Evolutionary conservation across 2,888 invertebrate species (phyloP).

Genomic region (Trypoxylon attenuatum): DNA sequence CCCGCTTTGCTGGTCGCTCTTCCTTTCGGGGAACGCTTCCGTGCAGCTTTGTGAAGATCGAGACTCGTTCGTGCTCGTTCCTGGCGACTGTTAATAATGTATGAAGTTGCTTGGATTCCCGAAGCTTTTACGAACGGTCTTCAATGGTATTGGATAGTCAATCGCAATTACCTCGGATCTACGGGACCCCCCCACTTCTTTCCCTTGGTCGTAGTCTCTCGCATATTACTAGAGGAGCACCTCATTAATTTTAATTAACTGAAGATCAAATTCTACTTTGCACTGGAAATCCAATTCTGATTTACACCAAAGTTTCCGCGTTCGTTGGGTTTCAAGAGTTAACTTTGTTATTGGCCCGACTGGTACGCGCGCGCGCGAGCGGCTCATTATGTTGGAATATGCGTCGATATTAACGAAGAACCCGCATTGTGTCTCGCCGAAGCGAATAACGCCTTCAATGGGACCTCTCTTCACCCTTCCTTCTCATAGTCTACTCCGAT

Average conservation of each 20-base stretch:
- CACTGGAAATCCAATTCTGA: no score
- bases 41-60: not conserved
- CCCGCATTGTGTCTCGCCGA: no score
- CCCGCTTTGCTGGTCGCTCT: not conserved
- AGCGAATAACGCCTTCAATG: no score
- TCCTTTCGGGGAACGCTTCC: not conserved
- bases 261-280: no score
- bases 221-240: slow-evolving; percentile 24
- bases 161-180: not conserved
- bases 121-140: not conserved
- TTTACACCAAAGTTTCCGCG: no score
- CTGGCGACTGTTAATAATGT: not conserved
- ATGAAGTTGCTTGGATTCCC: not conserved
- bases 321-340: no score
- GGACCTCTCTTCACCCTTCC: no score
- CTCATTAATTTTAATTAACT: slow-evolving; percentile 42
- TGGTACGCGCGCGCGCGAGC: no score
- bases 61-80: not conserved
- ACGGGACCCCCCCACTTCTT: not conserved
- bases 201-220: not conserved
- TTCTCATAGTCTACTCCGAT: no score
- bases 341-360: no score
- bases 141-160: not conserved
- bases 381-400: no score
- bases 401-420: no score